Conservation (phyloP, 2,113 vertebrate species). For the Lethenteron camtschaticum region DNA sequence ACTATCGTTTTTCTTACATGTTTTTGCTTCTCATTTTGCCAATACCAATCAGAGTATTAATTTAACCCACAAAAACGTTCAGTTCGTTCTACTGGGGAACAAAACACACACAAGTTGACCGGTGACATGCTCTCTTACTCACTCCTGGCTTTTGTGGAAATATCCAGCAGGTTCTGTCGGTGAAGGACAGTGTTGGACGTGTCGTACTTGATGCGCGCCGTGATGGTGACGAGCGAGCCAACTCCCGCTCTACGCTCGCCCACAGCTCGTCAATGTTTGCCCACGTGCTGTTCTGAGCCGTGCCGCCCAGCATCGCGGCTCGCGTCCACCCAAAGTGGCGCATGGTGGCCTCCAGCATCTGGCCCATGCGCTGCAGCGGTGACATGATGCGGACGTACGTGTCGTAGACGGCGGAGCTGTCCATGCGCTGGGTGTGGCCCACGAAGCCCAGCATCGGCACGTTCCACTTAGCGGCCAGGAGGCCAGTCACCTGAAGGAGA, state of each 20-base stretch:
- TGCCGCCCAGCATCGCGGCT: constrained; percentile 30
- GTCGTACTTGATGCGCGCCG: constrained; percentile 25
- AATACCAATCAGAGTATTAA: too few relatives aligned
- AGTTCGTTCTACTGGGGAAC: background rate
- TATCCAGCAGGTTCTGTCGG: constrained; percentile 19
- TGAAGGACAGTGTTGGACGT: constrained; percentile 18
- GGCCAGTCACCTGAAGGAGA: constrained; percentile 26
- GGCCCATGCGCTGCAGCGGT: constrained; percentile 20
- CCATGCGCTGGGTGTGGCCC: constrained; percentile 29
- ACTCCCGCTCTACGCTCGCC: constrained; percentile 23
- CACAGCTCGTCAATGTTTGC: constrained; percentile 32
- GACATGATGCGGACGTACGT: constrained; percentile 32
- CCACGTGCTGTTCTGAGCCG: constrained; percentile 24
- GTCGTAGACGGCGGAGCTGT: constrained; percentile 23
- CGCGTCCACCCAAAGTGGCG: constrained; percentile 30
- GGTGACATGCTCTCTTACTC: constrained; percentile 9
- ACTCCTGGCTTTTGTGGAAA: constrained; percentile 29
- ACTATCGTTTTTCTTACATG: too few relatives aligned
- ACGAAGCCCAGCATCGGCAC: constrained; percentile 41
- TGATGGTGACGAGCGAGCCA: constrained; percentile 23
- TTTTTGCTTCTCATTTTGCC: too few relatives aligned
- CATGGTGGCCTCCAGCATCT: constrained; percentile 28
- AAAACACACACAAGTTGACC: too few relatives aligned
- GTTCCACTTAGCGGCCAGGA: constrained; percentile 39
- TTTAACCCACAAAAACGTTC: too few relatives aligned